phyloP scores from a whole-genome alignment of 2,888 invertebrate genomes.

The Melinopterus prodromus region DNA sequence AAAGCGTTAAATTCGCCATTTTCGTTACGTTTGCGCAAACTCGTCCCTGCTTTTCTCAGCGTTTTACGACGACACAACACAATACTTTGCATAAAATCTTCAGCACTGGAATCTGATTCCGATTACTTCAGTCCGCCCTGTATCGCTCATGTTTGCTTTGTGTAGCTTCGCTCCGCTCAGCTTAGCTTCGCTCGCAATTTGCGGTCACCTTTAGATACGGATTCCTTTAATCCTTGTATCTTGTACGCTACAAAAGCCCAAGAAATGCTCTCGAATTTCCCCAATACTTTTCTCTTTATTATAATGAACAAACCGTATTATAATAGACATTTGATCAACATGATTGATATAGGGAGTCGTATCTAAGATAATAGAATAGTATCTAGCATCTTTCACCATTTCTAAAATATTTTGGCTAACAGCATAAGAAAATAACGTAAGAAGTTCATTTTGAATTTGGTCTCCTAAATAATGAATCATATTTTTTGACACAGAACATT shows the following conservation, averaged over 20 bases:
- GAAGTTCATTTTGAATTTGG: neutral
- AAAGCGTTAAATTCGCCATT: no score
- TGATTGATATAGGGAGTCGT: neutral
- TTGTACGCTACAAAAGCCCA: neutral
- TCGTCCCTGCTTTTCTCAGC: no score
- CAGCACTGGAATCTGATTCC: no score
- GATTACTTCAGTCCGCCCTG: no score
- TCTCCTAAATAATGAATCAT: neutral
- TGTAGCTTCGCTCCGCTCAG: no score
- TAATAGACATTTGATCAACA: neutral
- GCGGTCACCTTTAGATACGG: no score
- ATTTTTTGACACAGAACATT: neutral
- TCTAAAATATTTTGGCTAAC: neutral
- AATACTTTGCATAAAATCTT: no score
- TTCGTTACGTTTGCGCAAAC: no score
- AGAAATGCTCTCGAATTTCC: neutral
- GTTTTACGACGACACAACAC: no score
- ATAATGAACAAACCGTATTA: neutral
- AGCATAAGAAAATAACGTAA: neutral
- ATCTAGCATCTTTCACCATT: neutral
- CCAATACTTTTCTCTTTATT: neutral
- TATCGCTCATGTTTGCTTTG: no score
- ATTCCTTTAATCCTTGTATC: no score
- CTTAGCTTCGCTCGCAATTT: no score
- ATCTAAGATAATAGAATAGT: neutral